These are phyloP conservation scores for Scalopus aquaticus DNA, from an alignment of 2,113 vertebrate genomes.

Conservation along the genomic window DNA sequence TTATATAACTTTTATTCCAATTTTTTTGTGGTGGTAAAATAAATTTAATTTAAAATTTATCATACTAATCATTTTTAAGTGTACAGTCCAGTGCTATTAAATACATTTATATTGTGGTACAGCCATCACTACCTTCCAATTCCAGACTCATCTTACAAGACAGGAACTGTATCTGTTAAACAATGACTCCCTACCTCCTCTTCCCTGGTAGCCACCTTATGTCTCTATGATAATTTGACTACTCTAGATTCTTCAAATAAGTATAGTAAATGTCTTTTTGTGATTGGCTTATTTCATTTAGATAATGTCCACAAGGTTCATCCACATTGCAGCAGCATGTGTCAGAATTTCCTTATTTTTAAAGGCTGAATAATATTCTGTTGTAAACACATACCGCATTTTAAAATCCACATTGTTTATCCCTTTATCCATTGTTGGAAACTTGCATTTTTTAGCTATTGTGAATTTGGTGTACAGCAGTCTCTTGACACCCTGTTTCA, in stretches of 20 bases:
- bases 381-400: background rate
- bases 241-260: too few relatives aligned
- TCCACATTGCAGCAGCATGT: background rate
- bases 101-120: too few relatives aligned
- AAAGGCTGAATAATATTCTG: background rate
- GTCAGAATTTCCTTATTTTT: too few relatives aligned
- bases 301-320: background rate
- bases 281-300: background rate
- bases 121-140: too few relatives aligned
- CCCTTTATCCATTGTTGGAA: background rate
- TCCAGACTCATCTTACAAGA: too few relatives aligned
- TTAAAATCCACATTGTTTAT: background rate
- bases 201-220: background rate
- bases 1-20: background rate
- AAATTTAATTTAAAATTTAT: background rate
- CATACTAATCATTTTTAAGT: background rate
- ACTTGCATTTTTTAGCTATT: background rate
- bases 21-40: background rate
- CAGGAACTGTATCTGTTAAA: too few relatives aligned
- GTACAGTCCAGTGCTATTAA: too few relatives aligned
- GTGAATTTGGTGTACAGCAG: background rate
- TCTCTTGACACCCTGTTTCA: too few relatives aligned
- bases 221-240: background rate
- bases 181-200: too few relatives aligned
- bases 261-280: background rate